Evolutionary conservation across 2,888 invertebrate genomes (phyloP), one percentile per base, ranked within the genome.

Genomic region (Caenorhabditis zanzibari): DNA sequence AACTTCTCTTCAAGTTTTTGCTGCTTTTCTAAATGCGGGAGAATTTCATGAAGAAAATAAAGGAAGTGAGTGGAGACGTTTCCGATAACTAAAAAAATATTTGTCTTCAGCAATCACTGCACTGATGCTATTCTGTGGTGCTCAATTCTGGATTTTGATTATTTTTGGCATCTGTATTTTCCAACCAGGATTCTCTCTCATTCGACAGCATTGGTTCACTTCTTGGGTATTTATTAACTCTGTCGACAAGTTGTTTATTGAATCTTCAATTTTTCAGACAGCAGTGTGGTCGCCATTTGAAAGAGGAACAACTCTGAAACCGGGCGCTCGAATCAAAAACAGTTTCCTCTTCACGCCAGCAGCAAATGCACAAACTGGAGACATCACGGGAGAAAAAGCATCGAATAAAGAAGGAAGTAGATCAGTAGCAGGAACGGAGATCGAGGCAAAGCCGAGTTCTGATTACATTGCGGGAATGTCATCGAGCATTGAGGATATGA

Each of bases 1-100:
- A 26, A 75, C 81, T 35, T 32, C 81, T 47, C 49, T 81, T 22
- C 81, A 81, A 56, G 74, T 81, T 16, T 49, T 81, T 12, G 81
- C 69, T 41, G 69, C 81, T n/a, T 74, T 81, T 28, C 26, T 81
- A 26, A 71, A 68, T 47, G 32, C 74, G 6, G 63, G 56, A 47
- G 49, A 68, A 22, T 59, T 52, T 54, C 41, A 47, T 12, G 47
- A 54, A 1, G 63, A 75, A 3, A 61, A 69, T 47, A 10, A 16
- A 16, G 38, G 41, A 49, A 73, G 80, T 73, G 28, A 52, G 79
- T 77, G n/a, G 24, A 0, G 24, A 28, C 9, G 14, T 44, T 28
- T 26, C 6, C 12, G 19, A 49, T 1, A 35, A 24, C 1, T 5
- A 14, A 2, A 16, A 49, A 61, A 24, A 16, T 47, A 7, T 12